Percentiles rank a stretch among this genome's conserved stretches.
phyloP scores from a whole-genome alignment of 2,113 vertebrate genomes.

The Caloenas nicobarica region DNA sequence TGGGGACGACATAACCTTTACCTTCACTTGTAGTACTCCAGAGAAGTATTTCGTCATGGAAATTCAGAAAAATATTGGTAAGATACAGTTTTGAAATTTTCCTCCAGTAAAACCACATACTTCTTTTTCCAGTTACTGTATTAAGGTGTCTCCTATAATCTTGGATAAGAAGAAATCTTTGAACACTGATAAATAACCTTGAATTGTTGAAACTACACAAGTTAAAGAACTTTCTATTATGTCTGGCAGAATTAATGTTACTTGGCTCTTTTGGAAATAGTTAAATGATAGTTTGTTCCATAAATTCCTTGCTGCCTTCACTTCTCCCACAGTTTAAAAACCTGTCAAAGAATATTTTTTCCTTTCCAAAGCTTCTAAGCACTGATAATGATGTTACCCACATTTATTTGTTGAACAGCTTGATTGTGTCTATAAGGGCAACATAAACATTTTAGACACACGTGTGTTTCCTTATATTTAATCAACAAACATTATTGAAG shows the following conservation, averaged over 20 bases:
- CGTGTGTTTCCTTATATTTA: not conserved
- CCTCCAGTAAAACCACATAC: not conserved
- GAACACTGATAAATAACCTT: not conserved
- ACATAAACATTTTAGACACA: not conserved
- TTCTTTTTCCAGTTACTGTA: not conserved
- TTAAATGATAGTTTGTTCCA: not conserved
- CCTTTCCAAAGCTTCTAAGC: not conserved
- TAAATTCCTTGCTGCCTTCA: not conserved
- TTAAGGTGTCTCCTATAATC: not conserved
- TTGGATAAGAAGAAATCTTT: not conserved
- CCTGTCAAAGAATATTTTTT: not conserved
- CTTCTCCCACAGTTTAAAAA: not conserved
- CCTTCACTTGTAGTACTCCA: conserved; percentile 73
- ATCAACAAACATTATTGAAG: not conserved
- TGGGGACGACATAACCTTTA: conserved; percentile 64
- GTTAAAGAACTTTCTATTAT: not conserved
- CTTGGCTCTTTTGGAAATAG: not conserved
- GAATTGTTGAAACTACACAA: not conserved
- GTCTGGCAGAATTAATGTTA: not conserved
- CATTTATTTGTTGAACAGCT: not conserved
- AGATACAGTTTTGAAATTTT: not conserved
- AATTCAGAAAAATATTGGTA: conserved; percentile 80
- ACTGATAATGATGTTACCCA: not conserved
- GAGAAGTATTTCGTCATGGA: conserved; percentile 71
- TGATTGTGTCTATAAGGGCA: not conserved